Evolutionary conservation across 2,113 vertebrate species (phyloP).

Genomic region (Carassius carassius): DNA sequence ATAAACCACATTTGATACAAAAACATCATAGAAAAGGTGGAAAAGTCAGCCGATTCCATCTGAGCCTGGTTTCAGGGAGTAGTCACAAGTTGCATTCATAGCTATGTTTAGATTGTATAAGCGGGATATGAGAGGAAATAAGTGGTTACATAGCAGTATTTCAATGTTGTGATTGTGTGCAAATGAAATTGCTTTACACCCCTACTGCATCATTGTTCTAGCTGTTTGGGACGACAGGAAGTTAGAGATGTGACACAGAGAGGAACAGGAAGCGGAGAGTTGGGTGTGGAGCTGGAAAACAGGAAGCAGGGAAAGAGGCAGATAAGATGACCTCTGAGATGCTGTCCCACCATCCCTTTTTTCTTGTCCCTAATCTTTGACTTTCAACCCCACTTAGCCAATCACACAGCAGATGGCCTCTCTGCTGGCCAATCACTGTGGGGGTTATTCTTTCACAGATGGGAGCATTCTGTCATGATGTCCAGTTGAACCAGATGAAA

Average conservation of each 20-base stretch:
- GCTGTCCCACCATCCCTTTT: constrained; percentile 52
- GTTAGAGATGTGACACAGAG: constrained; percentile 67
- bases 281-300: constrained; percentile 66
- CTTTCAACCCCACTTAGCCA: constrained; percentile 55
- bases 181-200: constrained; percentile 39
- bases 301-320: constrained; percentile 72
- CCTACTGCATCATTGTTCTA: constrained; percentile 56
- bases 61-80: neutral
- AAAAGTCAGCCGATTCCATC: neutral
- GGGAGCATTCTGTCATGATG: constrained; percentile 29
- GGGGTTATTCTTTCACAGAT: constrained; percentile 32
- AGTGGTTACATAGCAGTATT: neutral
- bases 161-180: constrained; percentile 20
- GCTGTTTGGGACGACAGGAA: constrained; percentile 67
- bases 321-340: constrained; percentile 67
- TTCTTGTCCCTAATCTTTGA: constrained; percentile 46
- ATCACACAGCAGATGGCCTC: constrained; percentile 49
- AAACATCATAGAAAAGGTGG: neutral
- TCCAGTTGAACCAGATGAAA: constrained; percentile 34
- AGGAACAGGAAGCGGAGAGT: constrained; percentile 72
- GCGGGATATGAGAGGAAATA: neutral
- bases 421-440: constrained; percentile 44
- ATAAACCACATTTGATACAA: neutral
- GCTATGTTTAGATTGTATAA: constrained; percentile 7
- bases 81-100: constrained; percentile 1